Base-by-base conservation (phyloP, 2,113 vertebrate species). In the Panurus biarmicus region DNA sequence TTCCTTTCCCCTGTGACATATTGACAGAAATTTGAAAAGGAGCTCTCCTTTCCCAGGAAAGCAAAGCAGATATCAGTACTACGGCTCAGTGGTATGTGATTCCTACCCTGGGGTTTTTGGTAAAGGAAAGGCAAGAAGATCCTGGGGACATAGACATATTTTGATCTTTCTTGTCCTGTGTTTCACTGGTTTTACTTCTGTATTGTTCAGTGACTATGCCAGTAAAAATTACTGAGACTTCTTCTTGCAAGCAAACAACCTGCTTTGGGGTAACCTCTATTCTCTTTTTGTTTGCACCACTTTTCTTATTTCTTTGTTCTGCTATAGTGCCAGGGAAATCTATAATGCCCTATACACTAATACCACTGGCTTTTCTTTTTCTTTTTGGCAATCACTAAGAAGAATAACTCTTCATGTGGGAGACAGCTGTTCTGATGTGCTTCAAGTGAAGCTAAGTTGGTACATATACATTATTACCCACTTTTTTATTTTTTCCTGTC, bases 401-500 rank as follows among this genome's bases (percentile, higher is more conserved):
- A 87, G 78, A 76, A 86, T 90, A 96, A 83, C 91, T 94, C 85
- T 89, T 97, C 71, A 88, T 93, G 78, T 95, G 75, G 64, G 56
- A 95, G 82, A 90, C 96, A 97, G 95, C 91, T 95, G 93, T 95
- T 96, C 92, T 90, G 96, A 95, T 93, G 87, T 85, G 82, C 58
- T 94, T 90, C 64, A 85, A 94, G 81, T 85, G n/a, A 95, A 94
- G 71, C 79, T 77, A 92, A 88, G 31, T 89, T 94, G 89, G 77
- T 93, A 64, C 23, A 40, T 94, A 70, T 53, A 80, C 47, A 36
- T 94, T 93, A 91, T 87, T 89, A 23, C 7, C 16, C 21, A 44
- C 21, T 61, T 87, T 65, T 80, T 70, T 62, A 48, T 13, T 66
- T 62, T 78, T 35, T 26, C 5, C 2, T 64, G 18, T 67, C 38